phyloP scores from a whole-genome alignment of 2,113 vertebrate genomes.

The Procavia capensis region DNA sequence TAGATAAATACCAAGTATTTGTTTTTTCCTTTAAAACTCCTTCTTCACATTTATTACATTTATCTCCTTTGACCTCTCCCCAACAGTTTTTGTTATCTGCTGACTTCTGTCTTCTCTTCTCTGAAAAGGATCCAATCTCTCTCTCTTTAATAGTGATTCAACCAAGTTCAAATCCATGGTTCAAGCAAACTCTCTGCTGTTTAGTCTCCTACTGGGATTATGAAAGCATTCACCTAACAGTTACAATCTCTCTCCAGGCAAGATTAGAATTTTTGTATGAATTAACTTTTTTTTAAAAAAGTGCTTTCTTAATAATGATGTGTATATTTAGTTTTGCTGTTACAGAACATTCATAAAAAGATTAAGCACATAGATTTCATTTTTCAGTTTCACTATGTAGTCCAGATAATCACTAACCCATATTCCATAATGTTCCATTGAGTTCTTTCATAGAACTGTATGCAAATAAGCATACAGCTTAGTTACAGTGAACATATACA shows the following conservation, averaged over 20 bases:
- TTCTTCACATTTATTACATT: not conserved
- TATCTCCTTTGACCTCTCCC: not conserved
- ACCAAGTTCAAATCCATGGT: not conserved
- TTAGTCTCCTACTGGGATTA: not conserved
- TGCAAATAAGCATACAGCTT: not conserved
- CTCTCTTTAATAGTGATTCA: not conserved
- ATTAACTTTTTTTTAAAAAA: not conserved
- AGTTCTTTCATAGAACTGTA: not conserved
- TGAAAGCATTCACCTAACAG: conserved; percentile 1
- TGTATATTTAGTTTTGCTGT: not conserved
- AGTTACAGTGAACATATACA: not conserved
- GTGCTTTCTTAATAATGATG: not conserved
- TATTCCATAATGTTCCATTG: not conserved
- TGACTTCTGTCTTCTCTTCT: not conserved
- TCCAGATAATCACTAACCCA: not conserved
- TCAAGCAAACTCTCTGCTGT: not conserved
- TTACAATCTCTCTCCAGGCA: not conserved
- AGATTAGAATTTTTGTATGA: not conserved
- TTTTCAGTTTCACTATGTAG: not conserved
- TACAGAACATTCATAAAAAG: not conserved
- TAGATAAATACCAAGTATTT: not conserved
- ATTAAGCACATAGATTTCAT: not conserved
- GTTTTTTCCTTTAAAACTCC: not conserved
- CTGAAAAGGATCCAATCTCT: not conserved
- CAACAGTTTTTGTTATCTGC: not conserved